A percentile compares a stretch with the other conserved stretches of the same genome.
Evolutionary conservation across 2,797 vertebrate genomes (phyloP).

Genomic region (Myotis planiceps): DNA sequence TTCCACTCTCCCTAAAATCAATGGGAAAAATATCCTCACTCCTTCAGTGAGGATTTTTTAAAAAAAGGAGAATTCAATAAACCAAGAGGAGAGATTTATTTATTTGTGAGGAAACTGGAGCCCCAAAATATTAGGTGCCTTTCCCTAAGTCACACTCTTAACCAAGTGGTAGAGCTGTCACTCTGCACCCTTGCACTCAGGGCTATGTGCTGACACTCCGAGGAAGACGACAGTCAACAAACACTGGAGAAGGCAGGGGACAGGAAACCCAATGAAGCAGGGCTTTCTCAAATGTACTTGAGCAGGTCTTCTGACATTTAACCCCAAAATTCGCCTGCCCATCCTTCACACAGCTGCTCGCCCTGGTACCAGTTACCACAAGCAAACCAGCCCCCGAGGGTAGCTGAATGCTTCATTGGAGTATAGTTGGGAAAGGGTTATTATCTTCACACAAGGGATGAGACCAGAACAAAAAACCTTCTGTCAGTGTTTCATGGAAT

Average conservation of each 20-base stretch:
- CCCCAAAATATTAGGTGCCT: not conserved
- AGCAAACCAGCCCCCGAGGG: not conserved
- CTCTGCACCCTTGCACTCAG: not conserved
- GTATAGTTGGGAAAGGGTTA: constrained; percentile 83
- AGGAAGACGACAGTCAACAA: not conserved
- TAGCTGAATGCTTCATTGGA: constrained; percentile 61
- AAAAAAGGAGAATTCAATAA: not conserved
- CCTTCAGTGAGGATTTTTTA: too few relatives aligned
- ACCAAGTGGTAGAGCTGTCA: not conserved
- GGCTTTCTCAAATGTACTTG: not conserved
- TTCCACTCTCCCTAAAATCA: too few relatives aligned
- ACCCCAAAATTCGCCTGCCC: constrained; percentile 39
- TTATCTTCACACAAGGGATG: constrained; percentile 82
- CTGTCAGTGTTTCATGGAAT: constrained; percentile 84
- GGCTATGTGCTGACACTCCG: not conserved
- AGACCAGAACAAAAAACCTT: constrained; percentile 54
- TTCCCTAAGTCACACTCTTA: not conserved
- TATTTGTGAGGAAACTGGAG: not conserved
- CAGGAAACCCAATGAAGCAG: not conserved
- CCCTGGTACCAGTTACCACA: not conserved
- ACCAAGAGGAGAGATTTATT: not conserved
- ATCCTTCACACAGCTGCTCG: constrained; percentile 41
- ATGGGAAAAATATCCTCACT: too few relatives aligned
- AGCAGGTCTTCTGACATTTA: not conserved
- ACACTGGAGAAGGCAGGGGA: not conserved